Conservation (phyloP, 2,888 invertebrate genomes). For the Drosophila tripunctata region DNA sequence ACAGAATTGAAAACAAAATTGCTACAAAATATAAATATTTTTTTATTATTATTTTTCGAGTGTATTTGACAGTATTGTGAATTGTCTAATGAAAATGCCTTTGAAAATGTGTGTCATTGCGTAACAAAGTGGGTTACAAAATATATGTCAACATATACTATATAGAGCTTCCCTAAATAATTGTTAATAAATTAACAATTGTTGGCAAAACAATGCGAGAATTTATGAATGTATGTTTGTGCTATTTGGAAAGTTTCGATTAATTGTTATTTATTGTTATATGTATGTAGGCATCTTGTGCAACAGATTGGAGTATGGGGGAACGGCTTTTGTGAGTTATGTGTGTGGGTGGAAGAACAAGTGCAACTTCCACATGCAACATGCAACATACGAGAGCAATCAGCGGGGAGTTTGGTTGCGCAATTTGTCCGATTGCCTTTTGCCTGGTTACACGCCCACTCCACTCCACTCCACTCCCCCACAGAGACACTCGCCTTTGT, state of each 20-base stretch:
- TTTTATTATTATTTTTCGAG: no score
- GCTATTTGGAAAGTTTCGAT: background rate
- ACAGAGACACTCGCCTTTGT: constrained; percentile 7
- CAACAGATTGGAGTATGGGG: no score
- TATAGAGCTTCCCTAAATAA: constrained; percentile 14
- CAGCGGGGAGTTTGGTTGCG: constrained; percentile 30
- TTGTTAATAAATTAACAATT: constrained; percentile 44
- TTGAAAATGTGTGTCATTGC: constrained; percentile 2
- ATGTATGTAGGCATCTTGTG: no score
- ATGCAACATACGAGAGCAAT: background rate
- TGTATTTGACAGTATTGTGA: background rate
- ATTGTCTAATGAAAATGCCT: constrained; percentile 5
- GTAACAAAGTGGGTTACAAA: constrained; percentile 2
- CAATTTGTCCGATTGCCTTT: constrained; percentile 41
- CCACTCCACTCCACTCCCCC: constrained; percentile 35
- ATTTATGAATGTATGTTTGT: background rate
- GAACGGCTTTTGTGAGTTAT: constrained; percentile 6
- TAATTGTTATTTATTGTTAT: constrained; percentile 38
- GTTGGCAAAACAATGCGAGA: constrained; percentile 5
- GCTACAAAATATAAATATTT: background rate
- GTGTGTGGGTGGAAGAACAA: constrained; percentile 20
- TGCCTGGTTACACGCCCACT: no score
- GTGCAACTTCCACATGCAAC: constrained; percentile 29
- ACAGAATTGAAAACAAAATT: background rate
- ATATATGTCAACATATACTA: constrained; percentile 24